Base-by-base conservation (phyloP, 2,888 invertebrate genomes). In the Amaurobius ferox region DNA sequence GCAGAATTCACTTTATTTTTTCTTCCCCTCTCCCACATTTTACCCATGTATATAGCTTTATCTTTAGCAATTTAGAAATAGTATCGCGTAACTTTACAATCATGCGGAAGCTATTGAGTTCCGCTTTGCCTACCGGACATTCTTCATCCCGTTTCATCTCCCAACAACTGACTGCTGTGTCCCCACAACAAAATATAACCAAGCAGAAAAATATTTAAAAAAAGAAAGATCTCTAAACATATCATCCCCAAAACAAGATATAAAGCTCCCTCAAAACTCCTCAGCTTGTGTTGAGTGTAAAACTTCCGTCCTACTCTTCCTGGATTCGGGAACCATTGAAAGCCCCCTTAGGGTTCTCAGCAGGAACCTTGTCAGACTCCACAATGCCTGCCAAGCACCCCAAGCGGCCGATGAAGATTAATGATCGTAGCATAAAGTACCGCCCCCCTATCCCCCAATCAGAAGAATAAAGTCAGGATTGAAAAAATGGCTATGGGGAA, bases 371-470 rank as follows among this genome's bases (percentile, higher is more conserved):
- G 87, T 87, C 87, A 87, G 61, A 78, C 68, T 76, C 79, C 76
- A 87, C 87, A 87, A 87, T 87, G 78, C 68, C 81, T 87, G 87
- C 87, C 86, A 78, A 26, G 68, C 79, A 28, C 70, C 72, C 77
- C 76, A 40, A 73, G 87, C 19, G 71, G 79, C 71, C 87, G 87
- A 87, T 81, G 87, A 81, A 87, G 87, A 87, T 87, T 87, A 87
- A 87, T 87, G 87, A 87, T 70, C 55, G 67, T 23, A 26, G 73
- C 61, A 73, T 64, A 80, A 80, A 80, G 61, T 73, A 67, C 70
- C 64, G 29, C 64, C 83, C 74, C 68, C 26, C 16, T 5, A 13
- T 16, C 2, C 23, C 71, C 29, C 30, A 80, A 72, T 9, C 81
- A 66, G 29, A 13, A 80, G 74, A 74, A 72, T 74, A 70, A 78